Percentiles rank a stretch among this genome's conserved stretches.
These are phyloP conservation scores for Tipula helvola DNA, from an alignment of 2,888 invertebrate genomes.

Conservation along the genomic window DNA sequence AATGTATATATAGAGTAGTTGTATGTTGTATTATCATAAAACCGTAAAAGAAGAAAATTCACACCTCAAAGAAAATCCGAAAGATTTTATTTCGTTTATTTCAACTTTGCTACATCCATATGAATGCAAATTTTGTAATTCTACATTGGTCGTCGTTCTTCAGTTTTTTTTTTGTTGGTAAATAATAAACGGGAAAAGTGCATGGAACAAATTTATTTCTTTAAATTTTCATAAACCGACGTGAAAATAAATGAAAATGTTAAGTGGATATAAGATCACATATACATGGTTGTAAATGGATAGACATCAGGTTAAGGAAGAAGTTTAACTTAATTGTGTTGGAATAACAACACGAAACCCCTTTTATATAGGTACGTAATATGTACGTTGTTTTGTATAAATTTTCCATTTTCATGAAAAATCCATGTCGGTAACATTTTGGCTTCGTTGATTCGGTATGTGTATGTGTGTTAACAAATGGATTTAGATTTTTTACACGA, in stretches of 20 bases:
- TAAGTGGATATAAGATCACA: background rate
- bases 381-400: background rate
- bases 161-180: background rate
- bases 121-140: background rate
- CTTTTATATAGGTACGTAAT: background rate
- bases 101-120: background rate
- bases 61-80: background rate
- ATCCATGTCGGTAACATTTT: constrained; percentile 4
- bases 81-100: background rate
- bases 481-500: background rate
- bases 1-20: background rate
- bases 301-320: background rate
- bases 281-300: background rate
- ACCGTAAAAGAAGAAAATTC: background rate
- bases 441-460: background rate
- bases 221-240: background rate
- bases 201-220: background rate
- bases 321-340: background rate
- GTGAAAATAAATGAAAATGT: constrained; percentile 4
- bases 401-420: constrained; percentile 4
- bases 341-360: background rate
- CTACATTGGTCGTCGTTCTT: background rate
- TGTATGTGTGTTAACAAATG: background rate
- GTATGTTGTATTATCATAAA: background rate
- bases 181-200: background rate